Evolutionary conservation across 2,888 invertebrate species (phyloP).

Genomic region (Deroplatys truncata): DNA sequence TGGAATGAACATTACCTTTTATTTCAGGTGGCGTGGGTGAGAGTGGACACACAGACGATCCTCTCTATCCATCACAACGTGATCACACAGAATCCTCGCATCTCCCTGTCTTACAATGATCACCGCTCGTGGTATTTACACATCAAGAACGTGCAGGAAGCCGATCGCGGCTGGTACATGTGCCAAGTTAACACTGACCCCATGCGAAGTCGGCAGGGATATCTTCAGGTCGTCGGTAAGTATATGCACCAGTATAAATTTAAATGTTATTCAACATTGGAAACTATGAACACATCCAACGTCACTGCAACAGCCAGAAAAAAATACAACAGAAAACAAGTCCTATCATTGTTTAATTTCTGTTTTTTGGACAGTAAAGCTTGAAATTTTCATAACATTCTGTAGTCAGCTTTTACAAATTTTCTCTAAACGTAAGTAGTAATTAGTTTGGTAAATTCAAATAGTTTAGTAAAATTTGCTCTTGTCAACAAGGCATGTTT

Average conservation of each 20-base stretch:
- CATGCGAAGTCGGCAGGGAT: conserved; percentile 87
- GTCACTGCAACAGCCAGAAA: too few relatives aligned
- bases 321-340: too few relatives aligned
- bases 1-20: neutral
- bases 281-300: too few relatives aligned
- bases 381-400: too few relatives aligned
- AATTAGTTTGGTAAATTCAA: too few relatives aligned
- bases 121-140: conserved; percentile 90
- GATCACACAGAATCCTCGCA: conserved; percentile 85
- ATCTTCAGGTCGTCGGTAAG: conserved; percentile 87
- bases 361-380: too few relatives aligned
- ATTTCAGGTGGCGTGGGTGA: conserved; percentile 83
- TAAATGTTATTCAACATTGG: too few relatives aligned
- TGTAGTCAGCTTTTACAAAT: too few relatives aligned
- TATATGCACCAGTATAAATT: conserved; percentile 30
- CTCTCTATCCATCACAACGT: conserved; percentile 88
- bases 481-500: too few relatives aligned
- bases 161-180: conserved; percentile 89
- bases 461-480: too few relatives aligned
- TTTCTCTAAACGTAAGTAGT: too few relatives aligned
- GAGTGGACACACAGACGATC: conserved; percentile 89
- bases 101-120: conserved; percentile 82
- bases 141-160: conserved; percentile 81
- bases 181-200: conserved; percentile 91
- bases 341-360: too few relatives aligned